phyloP scores from a whole-genome alignment of 2,888 invertebrate genomes.

The Romanomermis culicivorax region DNA sequence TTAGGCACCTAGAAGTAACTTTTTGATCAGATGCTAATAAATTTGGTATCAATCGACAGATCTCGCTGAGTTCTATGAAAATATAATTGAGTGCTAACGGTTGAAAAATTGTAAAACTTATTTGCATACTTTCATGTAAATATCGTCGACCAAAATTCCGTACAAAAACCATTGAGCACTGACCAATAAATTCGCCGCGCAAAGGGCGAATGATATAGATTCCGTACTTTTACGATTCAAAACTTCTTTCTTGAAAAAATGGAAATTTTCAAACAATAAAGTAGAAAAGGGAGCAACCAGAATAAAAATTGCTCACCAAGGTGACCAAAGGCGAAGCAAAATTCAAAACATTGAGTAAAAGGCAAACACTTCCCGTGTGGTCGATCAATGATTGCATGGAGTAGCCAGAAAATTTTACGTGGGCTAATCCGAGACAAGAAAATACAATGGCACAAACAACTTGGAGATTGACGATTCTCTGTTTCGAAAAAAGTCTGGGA shows the following conservation, averaged over 20 bases:
- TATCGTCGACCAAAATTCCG: slow-evolving; percentile 51
- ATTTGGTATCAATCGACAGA: too few species aligned
- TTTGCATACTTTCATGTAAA: slow-evolving; percentile 44
- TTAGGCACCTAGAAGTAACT: slow-evolving; percentile 57
- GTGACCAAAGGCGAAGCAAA: slow-evolving; percentile 61
- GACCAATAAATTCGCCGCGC: slow-evolving; percentile 56
- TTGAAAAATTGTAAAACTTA: too few species aligned
- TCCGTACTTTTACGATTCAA: slow-evolving; percentile 59
- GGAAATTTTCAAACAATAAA: slow-evolving; percentile 13
- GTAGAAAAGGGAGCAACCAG: slow-evolving; percentile 2
- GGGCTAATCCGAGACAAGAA: neutral
- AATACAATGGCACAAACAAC: neutral
- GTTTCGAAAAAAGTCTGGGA: too few species aligned
- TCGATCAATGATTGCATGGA: slow-evolving; percentile 32
- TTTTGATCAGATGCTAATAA: too few species aligned
- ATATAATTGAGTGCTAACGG: too few species aligned
- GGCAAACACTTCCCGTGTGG: slow-evolving; percentile 43
- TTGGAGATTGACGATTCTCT: neutral
- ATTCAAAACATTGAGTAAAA: slow-evolving; percentile 51
- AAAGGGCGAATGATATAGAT: slow-evolving; percentile 64
- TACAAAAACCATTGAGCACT: slow-evolving; percentile 57
- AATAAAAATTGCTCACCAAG: slow-evolving; percentile 37
- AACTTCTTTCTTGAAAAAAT: slow-evolving; percentile 46
- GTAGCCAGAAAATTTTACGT: neutral
- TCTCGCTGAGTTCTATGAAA: too few species aligned